Evolutionary conservation across 1,140 invertebrate genomes (phyloP).

Genomic region (Heliconius melpomene): DNA sequence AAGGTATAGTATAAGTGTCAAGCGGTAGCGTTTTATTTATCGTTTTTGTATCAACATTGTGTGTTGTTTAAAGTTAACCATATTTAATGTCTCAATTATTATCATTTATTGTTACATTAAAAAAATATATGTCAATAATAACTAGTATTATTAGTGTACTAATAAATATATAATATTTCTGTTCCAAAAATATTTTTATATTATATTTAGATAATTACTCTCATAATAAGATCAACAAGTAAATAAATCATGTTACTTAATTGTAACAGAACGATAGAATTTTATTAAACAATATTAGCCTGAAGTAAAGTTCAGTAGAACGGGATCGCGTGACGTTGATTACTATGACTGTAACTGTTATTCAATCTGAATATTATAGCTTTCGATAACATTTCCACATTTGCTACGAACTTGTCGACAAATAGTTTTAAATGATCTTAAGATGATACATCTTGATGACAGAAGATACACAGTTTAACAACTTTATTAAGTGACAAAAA

Average conservation of each 20-base stretch:
- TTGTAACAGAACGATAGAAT: neutral
- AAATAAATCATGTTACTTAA: neutral
- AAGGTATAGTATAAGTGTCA: neutral
- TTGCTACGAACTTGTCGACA: neutral
- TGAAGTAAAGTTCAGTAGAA: neutral
- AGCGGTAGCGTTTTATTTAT: neutral
- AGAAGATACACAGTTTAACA: neutral
- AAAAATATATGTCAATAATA: too few species aligned
- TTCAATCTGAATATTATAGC: neutral
- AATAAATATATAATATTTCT: neutral
- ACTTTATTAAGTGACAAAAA: neutral
- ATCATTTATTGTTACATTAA: too few species aligned
- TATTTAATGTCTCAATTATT: too few species aligned
- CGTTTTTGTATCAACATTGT: neutral
- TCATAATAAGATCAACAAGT: neutral
- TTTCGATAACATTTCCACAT: neutral
- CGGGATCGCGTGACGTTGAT: slow-evolving; percentile 10
- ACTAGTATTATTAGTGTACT: neutral
- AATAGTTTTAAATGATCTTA: neutral
- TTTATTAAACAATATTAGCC: neutral
- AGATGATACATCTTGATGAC: too few species aligned
- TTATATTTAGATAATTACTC: neutral
- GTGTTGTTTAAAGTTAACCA: too few species aligned
- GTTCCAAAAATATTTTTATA: neutral
- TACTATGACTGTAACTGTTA: neutral